Evolutionary conservation across 2,797 vertebrate genomes (phyloP).

Genomic region (Myotis findleyi): DNA sequence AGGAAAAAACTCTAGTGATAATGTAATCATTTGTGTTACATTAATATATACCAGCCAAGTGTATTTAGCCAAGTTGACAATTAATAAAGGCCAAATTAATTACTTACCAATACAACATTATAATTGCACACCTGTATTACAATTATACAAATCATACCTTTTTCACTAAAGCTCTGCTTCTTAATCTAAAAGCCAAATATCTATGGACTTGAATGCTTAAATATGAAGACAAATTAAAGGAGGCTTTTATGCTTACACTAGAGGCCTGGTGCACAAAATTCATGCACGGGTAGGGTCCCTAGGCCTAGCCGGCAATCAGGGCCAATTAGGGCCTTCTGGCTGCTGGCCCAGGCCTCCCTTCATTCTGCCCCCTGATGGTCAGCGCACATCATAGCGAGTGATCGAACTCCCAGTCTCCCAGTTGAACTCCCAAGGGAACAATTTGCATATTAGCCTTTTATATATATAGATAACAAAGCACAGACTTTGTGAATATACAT

Average conservation of each 20-base stretch:
- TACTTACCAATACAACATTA: neutral
- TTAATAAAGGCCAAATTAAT: constrained; percentile 20
- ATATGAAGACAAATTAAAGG: neutral
- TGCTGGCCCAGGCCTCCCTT: too few relatives aligned
- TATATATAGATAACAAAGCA: neutral
- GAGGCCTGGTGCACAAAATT: too few relatives aligned
- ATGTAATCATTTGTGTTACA: constrained; percentile 12
- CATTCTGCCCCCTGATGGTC: too few relatives aligned
- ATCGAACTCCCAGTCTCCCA: too few relatives aligned
- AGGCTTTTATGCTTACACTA: neutral
- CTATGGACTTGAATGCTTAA: neutral
- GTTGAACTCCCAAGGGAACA: too few relatives aligned
- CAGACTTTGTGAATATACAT: neutral
- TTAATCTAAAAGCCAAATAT: constrained; percentile 39
- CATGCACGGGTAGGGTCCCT: too few relatives aligned
- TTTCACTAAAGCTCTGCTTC: constrained; percentile 16
- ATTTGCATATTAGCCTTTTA: too few relatives aligned
- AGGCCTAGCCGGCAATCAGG: too few relatives aligned
- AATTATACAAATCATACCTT: neutral
- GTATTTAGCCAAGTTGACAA: neutral
- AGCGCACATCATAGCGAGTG: too few relatives aligned
- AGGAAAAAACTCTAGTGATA: constrained; percentile 10
- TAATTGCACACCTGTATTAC: neutral
- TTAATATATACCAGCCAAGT: neutral
- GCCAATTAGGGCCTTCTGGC: too few relatives aligned